Percentiles rank a stretch among this genome's conserved stretches.
Evolutionary conservation across 1,140 invertebrate species (phyloP).

Genomic region (Physella acuta): DNA sequence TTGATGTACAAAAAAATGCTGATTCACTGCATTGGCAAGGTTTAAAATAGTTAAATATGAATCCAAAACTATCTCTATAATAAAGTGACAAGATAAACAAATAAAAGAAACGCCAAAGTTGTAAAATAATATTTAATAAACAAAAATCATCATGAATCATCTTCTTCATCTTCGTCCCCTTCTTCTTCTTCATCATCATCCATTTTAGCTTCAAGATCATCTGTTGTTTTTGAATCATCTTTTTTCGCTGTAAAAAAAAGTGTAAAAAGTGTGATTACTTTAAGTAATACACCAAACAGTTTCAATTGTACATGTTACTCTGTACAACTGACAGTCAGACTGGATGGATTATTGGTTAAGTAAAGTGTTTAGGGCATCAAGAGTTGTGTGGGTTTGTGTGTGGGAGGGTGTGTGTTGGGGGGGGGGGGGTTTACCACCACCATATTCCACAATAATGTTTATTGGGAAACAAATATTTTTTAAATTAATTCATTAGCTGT

Average conservation of each 20-base stretch:
- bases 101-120: neutral
- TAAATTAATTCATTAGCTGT: no score
- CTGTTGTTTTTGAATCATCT: neutral
- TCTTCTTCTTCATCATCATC: slow-evolving; percentile 6
- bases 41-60: neutral
- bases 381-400: neutral
- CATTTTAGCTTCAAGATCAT: neutral
- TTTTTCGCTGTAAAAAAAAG: slow-evolving; percentile 7
- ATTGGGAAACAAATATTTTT: no score
- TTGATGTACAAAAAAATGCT: neutral
- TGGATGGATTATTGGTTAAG: no score
- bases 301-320: neutral
- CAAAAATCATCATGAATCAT: slow-evolving; percentile 8
- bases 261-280: neutral
- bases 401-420: no score
- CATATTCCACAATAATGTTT: no score
- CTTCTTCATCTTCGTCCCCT: slow-evolving; percentile 1
- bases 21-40: neutral
- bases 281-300: neutral
- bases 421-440: neutral
- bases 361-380: neutral
- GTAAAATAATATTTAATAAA: neutral
- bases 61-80: neutral
- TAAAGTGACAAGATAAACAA: neutral
- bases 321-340: neutral